These are phyloP conservation scores for Chalcis sispes DNA, from an alignment of 2,888 invertebrate genomes.

Conservation along the genomic window DNA sequence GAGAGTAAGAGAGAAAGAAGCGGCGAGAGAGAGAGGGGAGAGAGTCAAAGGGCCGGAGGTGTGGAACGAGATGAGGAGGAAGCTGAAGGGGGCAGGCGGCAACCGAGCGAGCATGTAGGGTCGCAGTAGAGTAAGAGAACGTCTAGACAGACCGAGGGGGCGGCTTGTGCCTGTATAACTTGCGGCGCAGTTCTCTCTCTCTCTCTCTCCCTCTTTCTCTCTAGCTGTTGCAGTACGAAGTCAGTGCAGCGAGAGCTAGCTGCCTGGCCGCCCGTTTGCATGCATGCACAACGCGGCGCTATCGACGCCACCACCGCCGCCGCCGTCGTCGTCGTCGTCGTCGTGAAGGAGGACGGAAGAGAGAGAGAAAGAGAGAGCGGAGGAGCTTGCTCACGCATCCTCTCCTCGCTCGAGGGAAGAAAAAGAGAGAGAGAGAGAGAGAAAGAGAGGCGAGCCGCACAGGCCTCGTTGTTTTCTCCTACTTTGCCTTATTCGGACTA, in stretches of 20 bases:
- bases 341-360: slow-evolving; percentile 34
- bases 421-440: background rate
- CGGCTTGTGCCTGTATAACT: slow-evolving; percentile 54
- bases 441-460: too few species aligned
- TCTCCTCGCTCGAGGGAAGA: background rate
- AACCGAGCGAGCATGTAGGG: slow-evolving; percentile 65
- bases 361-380: background rate
- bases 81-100: slow-evolving; percentile 57
- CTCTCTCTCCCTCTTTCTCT: background rate
- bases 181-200: slow-evolving; percentile 19
- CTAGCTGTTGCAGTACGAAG: slow-evolving; percentile 57
- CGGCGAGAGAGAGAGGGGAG: too few species aligned
- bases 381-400: slow-evolving; percentile 25
- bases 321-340: slow-evolving; percentile 58
- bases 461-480: slow-evolving; percentile 15
- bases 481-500: background rate
- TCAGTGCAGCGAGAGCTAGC: slow-evolving; percentile 59
- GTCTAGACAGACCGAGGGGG: slow-evolving; percentile 72
- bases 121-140: slow-evolving; percentile 73
- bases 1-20: too few species aligned
- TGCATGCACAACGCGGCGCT: slow-evolving; percentile 26
- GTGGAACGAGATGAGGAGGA: slow-evolving; percentile 61
- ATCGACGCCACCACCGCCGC: too few species aligned
- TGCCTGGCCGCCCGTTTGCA: slow-evolving; percentile 29
- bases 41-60: slow-evolving; percentile 69